phyloP scores from a whole-genome alignment of 2,113 vertebrate genomes.

The Psittacula cyanocephala region DNA sequence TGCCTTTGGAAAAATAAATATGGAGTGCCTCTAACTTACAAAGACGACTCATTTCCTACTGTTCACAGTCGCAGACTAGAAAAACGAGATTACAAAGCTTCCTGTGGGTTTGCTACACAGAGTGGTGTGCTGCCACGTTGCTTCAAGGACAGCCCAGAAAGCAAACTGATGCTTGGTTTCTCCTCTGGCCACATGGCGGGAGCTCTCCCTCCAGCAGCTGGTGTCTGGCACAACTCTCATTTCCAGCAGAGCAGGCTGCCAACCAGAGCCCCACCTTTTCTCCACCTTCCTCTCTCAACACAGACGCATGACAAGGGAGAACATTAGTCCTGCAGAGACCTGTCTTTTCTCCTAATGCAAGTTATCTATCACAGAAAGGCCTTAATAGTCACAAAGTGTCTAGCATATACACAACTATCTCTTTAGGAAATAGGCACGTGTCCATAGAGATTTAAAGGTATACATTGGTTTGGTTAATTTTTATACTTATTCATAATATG shows the following conservation, averaged over 20 bases:
- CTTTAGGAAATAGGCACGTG: not conserved
- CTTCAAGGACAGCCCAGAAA: not conserved
- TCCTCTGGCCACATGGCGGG: not conserved
- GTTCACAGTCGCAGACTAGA: not conserved
- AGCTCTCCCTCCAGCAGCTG: not conserved
- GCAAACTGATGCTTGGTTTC: not conserved
- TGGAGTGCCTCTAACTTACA: not conserved
- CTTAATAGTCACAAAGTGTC: not conserved
- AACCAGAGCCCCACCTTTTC: not conserved
- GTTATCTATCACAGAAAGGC: not conserved
- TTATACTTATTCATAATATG: not conserved
- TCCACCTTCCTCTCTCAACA: not conserved
- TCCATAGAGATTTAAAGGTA: not conserved
- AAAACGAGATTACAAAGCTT: not conserved
- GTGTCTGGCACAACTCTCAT: not conserved
- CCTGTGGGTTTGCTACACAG: not conserved
- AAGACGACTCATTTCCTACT: not conserved
- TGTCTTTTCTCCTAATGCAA: not conserved
- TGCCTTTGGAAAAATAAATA: not conserved
- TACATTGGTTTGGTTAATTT: not conserved
- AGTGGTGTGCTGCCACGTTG: accelerated
- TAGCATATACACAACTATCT: not conserved
- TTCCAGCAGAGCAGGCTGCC: accelerated
- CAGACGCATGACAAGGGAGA: not conserved
- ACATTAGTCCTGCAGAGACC: not conserved